Evolutionary conservation across 92 coral and sea anemone genomes (phyloP), one percentile per base, ranked within the genome.

Genomic region (Palythoa grandis): DNA sequence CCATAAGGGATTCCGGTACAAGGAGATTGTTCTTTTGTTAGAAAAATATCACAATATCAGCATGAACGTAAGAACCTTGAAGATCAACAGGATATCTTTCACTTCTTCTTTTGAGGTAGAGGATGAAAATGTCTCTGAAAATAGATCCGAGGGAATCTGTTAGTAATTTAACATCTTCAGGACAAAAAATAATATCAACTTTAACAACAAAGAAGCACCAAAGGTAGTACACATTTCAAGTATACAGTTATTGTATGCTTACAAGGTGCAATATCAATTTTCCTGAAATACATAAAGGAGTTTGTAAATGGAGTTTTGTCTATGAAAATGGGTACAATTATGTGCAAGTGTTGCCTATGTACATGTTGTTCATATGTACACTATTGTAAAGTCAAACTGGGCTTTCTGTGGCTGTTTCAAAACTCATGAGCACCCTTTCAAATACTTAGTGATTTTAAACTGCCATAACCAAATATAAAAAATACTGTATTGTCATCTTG

Each of bases 81-180:
- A 77, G 23, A 25, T 54, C 68, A 54, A 23, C 11, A 77, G 68
- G 83, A 53, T 77, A 77, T 77, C 17, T 77, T 77, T 77, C 65
- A 53, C 39, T 77, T 77, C 83, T 77, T 77, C 68, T 52, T 77
- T 65, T 54, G 83, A 77, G 53, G 68, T 40, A 77, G 83, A 77
- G 83, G 70, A 77, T 77, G 83, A 25, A 69, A 77, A 1, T 77
- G 83, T 77, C 53, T 77, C 83, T 77, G 83, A 22, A 77, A 14
- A 77, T 53, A 77, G 17, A 77, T 77, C 83, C 7, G 68, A 77
- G 83, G 83, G 68, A 77, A 77, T 77, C 63, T 77, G 68, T 77
- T 77, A 77, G 70, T 23, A 77, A 77, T 77, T 77, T 69, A 54
- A 77, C 83, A 77, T 3, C 83, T 77, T 77, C 37, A 53, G 83